Evolutionary conservation across 2,888 invertebrate genomes (phyloP).

Genomic region (Pandemis heparana): DNA sequence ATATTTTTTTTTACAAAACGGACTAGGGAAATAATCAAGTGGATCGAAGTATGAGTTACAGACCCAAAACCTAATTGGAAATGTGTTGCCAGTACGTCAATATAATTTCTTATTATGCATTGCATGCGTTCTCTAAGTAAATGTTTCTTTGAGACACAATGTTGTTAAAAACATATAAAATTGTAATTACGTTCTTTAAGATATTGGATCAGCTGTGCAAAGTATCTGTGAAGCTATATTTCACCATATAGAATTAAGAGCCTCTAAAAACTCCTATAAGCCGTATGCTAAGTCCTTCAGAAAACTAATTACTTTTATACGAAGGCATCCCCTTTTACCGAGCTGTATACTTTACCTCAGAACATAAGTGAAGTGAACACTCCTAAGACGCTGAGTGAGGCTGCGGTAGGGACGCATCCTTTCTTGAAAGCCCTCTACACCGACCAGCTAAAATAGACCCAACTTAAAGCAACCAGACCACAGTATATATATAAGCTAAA

Average conservation of each 20-base stretch:
- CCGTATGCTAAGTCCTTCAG: conserved; percentile 9
- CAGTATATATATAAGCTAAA: too few species aligned
- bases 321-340: conserved; percentile 27
- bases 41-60: too few species aligned
- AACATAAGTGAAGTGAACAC: conserved; percentile 51
- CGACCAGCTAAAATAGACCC: conserved; percentile 60
- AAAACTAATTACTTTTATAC: conserved; percentile 41
- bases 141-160: too few species aligned
- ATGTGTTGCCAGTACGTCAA: too few species aligned
- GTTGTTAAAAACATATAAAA: too few species aligned
- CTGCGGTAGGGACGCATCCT: conserved; percentile 69
- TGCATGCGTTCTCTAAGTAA: too few species aligned
- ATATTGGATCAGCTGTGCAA: neutral
- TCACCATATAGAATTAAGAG: neutral
- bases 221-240: too few species aligned
- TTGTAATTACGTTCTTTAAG: too few species aligned
- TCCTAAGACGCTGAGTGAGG: conserved; percentile 60
- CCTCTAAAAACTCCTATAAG: conserved; percentile 4
- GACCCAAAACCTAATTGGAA: too few species aligned
- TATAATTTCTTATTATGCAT: too few species aligned
- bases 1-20: too few species aligned
- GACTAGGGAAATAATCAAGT: too few species aligned
- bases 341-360: conserved; percentile 40
- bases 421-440: conserved; percentile 61
- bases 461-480: conserved; percentile 55